These are phyloP conservation scores for Rhyacichthys aspro DNA, from an alignment of 2,797 vertebrate species.

Conservation along the genomic window DNA sequence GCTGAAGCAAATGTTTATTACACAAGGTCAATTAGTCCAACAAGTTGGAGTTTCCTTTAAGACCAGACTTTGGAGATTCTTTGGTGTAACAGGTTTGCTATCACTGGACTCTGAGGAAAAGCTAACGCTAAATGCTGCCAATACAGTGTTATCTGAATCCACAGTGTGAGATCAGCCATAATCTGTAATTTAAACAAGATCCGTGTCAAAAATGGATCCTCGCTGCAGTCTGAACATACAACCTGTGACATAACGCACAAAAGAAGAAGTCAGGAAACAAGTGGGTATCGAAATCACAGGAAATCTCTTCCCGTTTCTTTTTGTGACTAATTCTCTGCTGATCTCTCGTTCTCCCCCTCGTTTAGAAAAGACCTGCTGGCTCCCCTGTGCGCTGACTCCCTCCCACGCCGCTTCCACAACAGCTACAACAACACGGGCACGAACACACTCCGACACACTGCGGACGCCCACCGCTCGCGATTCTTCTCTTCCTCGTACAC, in stretches of 20 bases:
- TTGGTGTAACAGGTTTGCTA: too few species aligned
- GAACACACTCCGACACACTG: slow-evolving; percentile 33
- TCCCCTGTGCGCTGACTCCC: slow-evolving; percentile 55
- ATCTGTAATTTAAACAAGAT: too few species aligned
- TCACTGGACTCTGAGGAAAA: too few species aligned
- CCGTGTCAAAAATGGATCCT: too few species aligned
- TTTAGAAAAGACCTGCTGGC: slow-evolving; percentile 70
- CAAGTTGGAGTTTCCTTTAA: too few species aligned
- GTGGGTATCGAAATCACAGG: slow-evolving; percentile 46
- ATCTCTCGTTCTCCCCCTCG: slow-evolving; percentile 64
- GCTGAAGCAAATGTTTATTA: too few species aligned
- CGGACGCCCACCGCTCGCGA: slow-evolving; percentile 56
- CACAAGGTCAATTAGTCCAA: too few species aligned
- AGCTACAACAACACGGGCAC: slow-evolving; percentile 27
- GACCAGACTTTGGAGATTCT: too few species aligned
- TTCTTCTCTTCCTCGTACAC: slow-evolving; percentile 36
- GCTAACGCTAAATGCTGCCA: too few species aligned
- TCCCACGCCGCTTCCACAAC: slow-evolving; percentile 50
- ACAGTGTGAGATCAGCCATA: too few species aligned
- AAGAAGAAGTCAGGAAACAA: slow-evolving; percentile 31
- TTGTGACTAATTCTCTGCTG: slow-evolving; percentile 64
- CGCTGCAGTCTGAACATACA: too few species aligned
- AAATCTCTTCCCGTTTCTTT: slow-evolving; percentile 39
- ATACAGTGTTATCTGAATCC: too few species aligned
- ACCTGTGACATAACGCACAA: background rate